phyloP scores from a whole-genome alignment of 2,797 vertebrate species.

The Scomberomorus guttatus region DNA sequence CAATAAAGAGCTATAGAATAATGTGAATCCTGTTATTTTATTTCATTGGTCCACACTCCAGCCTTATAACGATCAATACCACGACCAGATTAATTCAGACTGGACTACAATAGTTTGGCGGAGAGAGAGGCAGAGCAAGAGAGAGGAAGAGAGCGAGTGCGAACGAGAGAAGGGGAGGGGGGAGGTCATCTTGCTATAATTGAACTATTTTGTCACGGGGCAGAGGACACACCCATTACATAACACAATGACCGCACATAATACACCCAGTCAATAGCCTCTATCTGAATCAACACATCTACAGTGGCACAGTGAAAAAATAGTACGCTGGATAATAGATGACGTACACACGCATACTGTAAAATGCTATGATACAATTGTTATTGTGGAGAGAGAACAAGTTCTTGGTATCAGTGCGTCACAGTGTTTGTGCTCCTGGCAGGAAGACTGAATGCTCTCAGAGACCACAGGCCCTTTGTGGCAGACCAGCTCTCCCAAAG shows the following conservation, averaged over 20 bases:
- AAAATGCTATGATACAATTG: slow-evolving; percentile 32
- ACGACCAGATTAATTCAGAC: slow-evolving; percentile 24
- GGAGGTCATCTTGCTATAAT: slow-evolving; percentile 52
- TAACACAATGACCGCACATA: slow-evolving; percentile 59
- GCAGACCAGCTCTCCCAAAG: slow-evolving; percentile 27
- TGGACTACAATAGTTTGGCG: slow-evolving; percentile 14
- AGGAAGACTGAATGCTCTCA: slow-evolving; percentile 31
- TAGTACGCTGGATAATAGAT: neutral
- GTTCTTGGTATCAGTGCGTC: slow-evolving; percentile 48
- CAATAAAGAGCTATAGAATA: neutral
- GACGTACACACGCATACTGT: neutral
- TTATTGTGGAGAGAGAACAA: slow-evolving; percentile 9
- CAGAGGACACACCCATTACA: slow-evolving; percentile 64
- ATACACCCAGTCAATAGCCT: slow-evolving; percentile 44
- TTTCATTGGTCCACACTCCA: neutral
- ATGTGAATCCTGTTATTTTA: neutral
- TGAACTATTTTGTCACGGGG: slow-evolving; percentile 51
- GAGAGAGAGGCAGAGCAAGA: slow-evolving; percentile 13
- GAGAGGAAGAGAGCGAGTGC: slow-evolving; percentile 23
- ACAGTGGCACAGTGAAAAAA: slow-evolving; percentile 39
- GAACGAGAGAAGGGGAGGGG: slow-evolving; percentile 19
- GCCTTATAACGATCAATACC: slow-evolving; percentile 18
- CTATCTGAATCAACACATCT: slow-evolving; percentile 45
- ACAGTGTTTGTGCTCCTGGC: slow-evolving; percentile 58
- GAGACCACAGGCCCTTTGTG: slow-evolving; percentile 58